Percentiles rank a stretch among this genome's conserved stretches.
phyloP scores from a whole-genome alignment of 2,113 vertebrate species.

The Gavialis gangeticus region DNA sequence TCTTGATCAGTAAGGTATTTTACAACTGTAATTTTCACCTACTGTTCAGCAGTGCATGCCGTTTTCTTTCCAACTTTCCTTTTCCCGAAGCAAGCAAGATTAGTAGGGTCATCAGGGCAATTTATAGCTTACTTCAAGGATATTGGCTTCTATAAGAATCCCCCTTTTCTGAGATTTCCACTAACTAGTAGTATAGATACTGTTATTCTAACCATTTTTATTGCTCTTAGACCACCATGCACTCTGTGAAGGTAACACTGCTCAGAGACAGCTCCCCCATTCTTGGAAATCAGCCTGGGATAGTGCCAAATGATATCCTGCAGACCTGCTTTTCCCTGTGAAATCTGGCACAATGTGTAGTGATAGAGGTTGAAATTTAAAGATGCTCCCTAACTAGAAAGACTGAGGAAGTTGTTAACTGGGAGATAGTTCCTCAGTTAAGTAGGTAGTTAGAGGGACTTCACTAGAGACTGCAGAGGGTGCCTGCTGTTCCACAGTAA shows the following conservation, averaged over 20 bases:
- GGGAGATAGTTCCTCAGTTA: too few species aligned
- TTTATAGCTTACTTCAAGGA: neutral
- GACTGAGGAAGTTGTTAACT: too few species aligned
- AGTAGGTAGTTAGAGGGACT: too few species aligned
- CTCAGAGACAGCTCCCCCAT: neutral
- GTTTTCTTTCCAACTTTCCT: neutral
- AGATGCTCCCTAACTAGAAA: too few species aligned
- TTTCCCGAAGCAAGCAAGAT: neutral
- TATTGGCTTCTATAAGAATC: neutral
- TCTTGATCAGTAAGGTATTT: neutral
- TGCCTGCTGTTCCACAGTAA: too few species aligned
- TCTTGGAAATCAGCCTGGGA: neutral
- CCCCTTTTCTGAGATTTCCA: neutral
- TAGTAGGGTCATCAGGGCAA: neutral
- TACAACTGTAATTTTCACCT: neutral
- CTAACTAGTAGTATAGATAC: neutral
- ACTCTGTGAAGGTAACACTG: neutral
- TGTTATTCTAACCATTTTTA: neutral
- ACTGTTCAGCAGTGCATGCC: neutral
- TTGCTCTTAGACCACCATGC: neutral
- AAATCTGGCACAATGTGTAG: too few species aligned
- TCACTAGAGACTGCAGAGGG: too few species aligned
- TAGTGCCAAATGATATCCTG: neutral
- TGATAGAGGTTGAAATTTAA: too few species aligned
- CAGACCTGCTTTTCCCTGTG: neutral